These are phyloP conservation scores for Melanchra persicariae DNA, from an alignment of 2,888 invertebrate species.

Conservation along the genomic window DNA sequence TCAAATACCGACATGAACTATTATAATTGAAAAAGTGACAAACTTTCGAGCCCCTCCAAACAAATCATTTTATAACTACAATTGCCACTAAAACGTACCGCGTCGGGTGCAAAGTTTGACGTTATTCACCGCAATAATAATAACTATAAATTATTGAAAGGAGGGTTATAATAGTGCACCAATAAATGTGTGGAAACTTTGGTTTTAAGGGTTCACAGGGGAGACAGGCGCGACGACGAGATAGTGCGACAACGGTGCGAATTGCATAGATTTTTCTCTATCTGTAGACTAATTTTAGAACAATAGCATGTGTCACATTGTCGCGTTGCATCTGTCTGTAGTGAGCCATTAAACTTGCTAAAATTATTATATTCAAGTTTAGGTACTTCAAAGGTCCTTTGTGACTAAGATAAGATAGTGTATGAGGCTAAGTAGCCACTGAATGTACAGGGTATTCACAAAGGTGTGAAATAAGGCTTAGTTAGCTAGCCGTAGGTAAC, in stretches of 20 bases:
- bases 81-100: constrained; percentile 82
- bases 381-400: neutral
- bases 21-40: constrained; percentile 72
- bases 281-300: neutral
- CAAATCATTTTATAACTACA: constrained; percentile 85
- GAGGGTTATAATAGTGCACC: constrained; percentile 33
- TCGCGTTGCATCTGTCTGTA: neutral
- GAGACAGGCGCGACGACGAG: neutral
- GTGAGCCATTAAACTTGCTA: too few relatives aligned
- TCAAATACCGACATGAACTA: constrained; percentile 59
- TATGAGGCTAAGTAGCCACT: neutral
- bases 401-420: neutral
- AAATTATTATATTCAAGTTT: too few relatives aligned
- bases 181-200: constrained; percentile 37
- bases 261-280: too few relatives aligned
- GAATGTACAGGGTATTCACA: neutral
- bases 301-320: neutral
- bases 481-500: neutral
- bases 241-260: neutral
- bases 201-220: too few relatives aligned
- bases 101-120: constrained; percentile 71
- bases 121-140: constrained; percentile 85
- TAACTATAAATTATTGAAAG: constrained; percentile 84
- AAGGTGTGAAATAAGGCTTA: constrained; percentile 2
- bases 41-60: constrained; percentile 73